phyloP scores from a whole-genome alignment of 1,140 invertebrate genomes.

The Drosophila nannoptera region DNA sequence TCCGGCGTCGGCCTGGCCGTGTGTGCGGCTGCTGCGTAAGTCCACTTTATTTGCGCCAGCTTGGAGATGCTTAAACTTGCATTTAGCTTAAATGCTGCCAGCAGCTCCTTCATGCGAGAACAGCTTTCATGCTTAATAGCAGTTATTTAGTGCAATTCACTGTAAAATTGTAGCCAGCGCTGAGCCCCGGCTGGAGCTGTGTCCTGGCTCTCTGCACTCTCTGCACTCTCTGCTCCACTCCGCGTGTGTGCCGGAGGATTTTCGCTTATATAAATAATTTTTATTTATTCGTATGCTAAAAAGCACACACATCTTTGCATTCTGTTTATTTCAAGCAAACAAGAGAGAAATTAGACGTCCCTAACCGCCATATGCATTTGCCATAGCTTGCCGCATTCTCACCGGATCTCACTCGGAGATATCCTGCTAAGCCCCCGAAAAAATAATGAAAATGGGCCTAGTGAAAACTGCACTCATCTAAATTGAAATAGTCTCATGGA shows the following conservation, averaged over 20 bases:
- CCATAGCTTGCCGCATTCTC: background rate
- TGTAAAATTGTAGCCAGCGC: conserved; percentile 73
- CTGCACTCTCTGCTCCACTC: background rate
- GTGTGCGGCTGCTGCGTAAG: conserved; percentile 49
- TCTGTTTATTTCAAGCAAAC: conserved; percentile 26
- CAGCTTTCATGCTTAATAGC: conserved; percentile 77
- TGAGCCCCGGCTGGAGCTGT: conserved; percentile 45
- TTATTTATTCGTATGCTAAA: conserved; percentile 63
- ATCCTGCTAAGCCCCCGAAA: background rate
- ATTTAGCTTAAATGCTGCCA: conserved; percentile 75
- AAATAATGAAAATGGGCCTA: too few species aligned
- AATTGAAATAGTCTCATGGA: too few species aligned
- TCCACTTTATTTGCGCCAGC: conserved; percentile 68
- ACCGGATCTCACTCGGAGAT: too few species aligned
- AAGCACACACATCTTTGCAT: conserved; percentile 47
- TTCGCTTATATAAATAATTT: conserved; percentile 70
- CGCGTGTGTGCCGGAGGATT: conserved; percentile 55
- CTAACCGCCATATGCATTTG: conserved; percentile 48
- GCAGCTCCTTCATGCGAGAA: conserved; percentile 72
- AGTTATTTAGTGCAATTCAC: conserved; percentile 78
- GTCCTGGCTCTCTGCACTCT: conserved; percentile 26
- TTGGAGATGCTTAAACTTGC: conserved; percentile 73
- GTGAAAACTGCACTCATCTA: too few species aligned
- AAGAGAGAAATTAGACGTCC: conserved; percentile 39
- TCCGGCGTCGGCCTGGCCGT: conserved; percentile 6